Evolutionary conservation across 1,140 invertebrate species (phyloP), one percentile per base, ranked within the genome.

Genomic region (Brevipalpus yothersi): DNA sequence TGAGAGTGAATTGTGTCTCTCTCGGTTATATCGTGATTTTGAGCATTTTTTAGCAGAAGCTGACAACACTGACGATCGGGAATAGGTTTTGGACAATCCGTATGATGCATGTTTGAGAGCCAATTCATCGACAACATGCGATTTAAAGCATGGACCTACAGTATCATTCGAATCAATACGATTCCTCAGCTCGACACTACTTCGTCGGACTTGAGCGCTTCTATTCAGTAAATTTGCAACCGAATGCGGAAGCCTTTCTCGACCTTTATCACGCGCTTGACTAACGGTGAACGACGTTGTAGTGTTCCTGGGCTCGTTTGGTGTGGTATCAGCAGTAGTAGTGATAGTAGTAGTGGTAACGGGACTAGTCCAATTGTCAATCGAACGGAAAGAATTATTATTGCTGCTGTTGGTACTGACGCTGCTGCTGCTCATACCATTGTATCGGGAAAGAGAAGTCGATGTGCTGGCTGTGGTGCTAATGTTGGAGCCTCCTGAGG

Each of bases 401-500:
- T 15, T 17, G 43, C 12, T 45, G 43, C n/a, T 45, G 43, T 8
- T 45, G 43, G 1, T 45, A 8, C 12, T 15, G 43, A 8, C 8
- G 8, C 12, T 45, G 43, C 1, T 45, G 8, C 12, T 12, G 43
- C 8, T 45, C n/a, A n/a, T n/a, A 8, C n/a, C 43, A 45, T 45
- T 45, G 43, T 17, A 17, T 17, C n/a, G 12, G 43, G n/a, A 45
- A 45, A 45, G 43, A 15, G 43, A 9, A 15, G n/a, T 45, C 43
- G 12, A 45, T 41, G 75, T 89, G 58, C 82, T 95, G 70, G 86
- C 94, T 72, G 89, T 96, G 73, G 90, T 91, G 68, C 91, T 91
- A 17, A 77, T 95, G 61, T 76, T 97, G 60, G 93, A 97, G 73
- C 92, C 93, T 47, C 76, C 97, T 63, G 81, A 96, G 59, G 94